These are phyloP conservation scores for Lophura nycthemera DNA, from an alignment of 2,113 vertebrate genomes.

Conservation along the genomic window DNA sequence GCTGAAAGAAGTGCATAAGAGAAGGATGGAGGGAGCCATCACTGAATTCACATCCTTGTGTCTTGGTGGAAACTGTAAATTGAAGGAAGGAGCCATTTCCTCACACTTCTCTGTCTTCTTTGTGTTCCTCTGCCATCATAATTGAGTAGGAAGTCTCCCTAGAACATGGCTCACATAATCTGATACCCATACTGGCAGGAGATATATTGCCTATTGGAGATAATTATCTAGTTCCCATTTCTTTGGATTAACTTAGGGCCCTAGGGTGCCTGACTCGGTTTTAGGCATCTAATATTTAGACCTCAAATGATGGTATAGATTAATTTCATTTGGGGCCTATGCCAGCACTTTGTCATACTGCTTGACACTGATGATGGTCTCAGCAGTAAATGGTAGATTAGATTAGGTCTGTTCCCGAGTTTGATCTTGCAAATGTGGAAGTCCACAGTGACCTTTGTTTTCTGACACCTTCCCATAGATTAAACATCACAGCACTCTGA, in stretches of 20 bases:
- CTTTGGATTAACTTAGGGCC: not conserved
- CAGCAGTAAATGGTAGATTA: not conserved
- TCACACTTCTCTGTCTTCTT: rapidly evolving
- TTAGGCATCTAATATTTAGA: not conserved
- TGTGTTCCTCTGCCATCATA: not conserved
- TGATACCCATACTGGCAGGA: not conserved
- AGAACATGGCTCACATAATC: not conserved
- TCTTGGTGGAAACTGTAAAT: not conserved
- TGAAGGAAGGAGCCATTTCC: not conserved
- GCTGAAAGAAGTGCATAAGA: not conserved
- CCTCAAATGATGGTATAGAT: too few relatives aligned
- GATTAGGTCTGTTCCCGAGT: too few relatives aligned
- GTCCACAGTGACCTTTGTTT: not conserved
- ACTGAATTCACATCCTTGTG: not conserved
- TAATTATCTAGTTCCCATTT: not conserved
- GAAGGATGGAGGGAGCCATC: not conserved
- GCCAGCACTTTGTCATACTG: not conserved
- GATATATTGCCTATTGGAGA: not conserved
- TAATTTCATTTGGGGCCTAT: not conserved
- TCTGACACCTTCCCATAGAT: not conserved
- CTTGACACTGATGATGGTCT: not conserved
- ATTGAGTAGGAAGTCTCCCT: not conserved
- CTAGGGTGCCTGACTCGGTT: not conserved
- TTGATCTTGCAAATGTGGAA: not conserved
- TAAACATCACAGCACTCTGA: not conserved